These are phyloP conservation scores for Antennarius striatus DNA, from an alignment of 2,113 vertebrate genomes.

Conservation along the genomic window DNA sequence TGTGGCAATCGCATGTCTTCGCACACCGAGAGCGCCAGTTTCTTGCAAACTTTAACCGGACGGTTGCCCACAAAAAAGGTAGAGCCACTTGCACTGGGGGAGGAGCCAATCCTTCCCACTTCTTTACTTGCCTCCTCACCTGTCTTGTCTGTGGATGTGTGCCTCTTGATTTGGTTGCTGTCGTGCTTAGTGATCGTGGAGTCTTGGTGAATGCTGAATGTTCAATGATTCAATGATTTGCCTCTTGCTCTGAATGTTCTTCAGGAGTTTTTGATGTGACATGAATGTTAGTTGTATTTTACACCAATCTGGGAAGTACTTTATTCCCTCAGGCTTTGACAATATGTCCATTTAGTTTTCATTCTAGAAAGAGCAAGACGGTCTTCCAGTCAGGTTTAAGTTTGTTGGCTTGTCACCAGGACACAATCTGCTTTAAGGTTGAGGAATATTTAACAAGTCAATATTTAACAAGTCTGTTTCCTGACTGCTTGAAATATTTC, in stretches of 20 bases:
- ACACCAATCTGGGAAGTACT: constrained; percentile 60
- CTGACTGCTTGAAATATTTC: not conserved
- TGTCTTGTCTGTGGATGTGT: constrained; percentile 76
- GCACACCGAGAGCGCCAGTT: constrained; percentile 99
- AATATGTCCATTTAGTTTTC: not conserved
- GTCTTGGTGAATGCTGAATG: constrained; percentile 75
- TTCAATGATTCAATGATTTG: constrained; percentile 39
- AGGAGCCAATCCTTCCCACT: constrained; percentile 67
- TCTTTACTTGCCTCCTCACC: constrained; percentile 56
- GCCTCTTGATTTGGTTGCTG: constrained; percentile 65
- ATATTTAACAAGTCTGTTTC: not conserved
- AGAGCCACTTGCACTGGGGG: constrained; percentile 82
- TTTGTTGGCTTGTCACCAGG: not conserved
- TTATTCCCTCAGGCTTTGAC: not conserved
- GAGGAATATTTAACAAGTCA: too few species aligned
- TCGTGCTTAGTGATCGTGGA: constrained; percentile 70
- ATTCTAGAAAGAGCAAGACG: not conserved
- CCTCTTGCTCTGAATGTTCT: constrained; percentile 60
- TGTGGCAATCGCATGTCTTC: constrained; percentile 99
- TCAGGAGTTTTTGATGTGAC: constrained; percentile 31
- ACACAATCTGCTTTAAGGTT: too few species aligned
- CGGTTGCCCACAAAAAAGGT: constrained; percentile 99
- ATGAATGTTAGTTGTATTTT: constrained; percentile 44
- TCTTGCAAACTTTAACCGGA: constrained; percentile 99
- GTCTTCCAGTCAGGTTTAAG: constrained; percentile 1